Evolutionary conservation across 2,113 vertebrate genomes (phyloP).

Genomic region (Cyrtonyx montezumae): DNA sequence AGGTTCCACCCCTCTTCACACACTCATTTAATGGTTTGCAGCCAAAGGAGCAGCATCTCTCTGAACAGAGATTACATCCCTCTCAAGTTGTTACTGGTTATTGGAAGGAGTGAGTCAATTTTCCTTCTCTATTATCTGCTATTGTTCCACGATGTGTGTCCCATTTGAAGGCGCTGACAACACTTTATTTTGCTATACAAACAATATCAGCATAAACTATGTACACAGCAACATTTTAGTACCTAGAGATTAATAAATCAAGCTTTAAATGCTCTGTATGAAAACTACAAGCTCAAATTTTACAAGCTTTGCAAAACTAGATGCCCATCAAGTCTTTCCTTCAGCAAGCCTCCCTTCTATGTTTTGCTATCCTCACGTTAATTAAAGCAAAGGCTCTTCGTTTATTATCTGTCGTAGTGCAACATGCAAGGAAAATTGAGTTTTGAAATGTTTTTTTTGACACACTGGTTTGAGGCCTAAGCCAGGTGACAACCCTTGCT

Average conservation of each 20-base stretch:
- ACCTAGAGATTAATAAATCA: not conserved
- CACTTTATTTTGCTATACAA: not conserved
- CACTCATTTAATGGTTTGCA: no score
- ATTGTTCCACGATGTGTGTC: no score
- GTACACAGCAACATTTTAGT: not conserved
- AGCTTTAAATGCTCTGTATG: not conserved
- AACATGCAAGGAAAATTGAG: not conserved
- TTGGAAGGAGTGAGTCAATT: no score
- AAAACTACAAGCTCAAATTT: not conserved
- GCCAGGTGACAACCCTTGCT: not conserved
- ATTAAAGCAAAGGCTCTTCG: not conserved
- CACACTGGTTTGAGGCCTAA: not conserved
- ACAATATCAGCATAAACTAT: not conserved
- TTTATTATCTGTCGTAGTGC: not conserved
- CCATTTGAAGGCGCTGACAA: no score
- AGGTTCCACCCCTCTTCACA: no score
- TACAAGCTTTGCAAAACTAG: not conserved
- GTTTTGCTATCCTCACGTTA: not conserved
- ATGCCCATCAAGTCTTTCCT: not conserved
- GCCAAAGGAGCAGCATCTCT: no score
- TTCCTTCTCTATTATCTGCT: no score
- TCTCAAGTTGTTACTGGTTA: no score
- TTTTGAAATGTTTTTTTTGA: not conserved
- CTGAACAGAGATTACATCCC: no score
- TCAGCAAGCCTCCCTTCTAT: accelerated